phyloP scores from a whole-genome alignment of 2,888 invertebrate species.

The Bruchidius siliquastri region DNA sequence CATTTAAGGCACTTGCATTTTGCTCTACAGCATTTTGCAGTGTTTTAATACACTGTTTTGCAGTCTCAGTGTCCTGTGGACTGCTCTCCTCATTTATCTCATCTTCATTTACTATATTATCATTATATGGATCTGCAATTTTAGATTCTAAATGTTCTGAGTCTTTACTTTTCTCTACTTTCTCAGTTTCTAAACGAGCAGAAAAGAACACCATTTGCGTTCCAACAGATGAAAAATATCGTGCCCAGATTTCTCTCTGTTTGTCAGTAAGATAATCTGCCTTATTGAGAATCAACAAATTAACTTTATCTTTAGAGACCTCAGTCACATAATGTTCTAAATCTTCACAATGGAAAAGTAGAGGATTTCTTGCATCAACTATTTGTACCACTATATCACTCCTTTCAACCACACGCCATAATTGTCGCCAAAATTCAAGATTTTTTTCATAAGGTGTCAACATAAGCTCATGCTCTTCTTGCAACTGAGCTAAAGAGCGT shows the following conservation, averaged over 20 bases:
- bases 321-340: slow-evolving; percentile 75
- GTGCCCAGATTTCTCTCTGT: slow-evolving; percentile 80
- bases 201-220: slow-evolving; percentile 87
- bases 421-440: slow-evolving; percentile 94
- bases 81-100: slow-evolving; percentile 8
- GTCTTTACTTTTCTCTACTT: slow-evolving; percentile 8
- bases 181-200: slow-evolving; percentile 60
- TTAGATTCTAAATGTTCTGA: slow-evolving; percentile 9
- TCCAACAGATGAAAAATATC: slow-evolving; percentile 69
- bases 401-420: slow-evolving; percentile 98
- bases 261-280: slow-evolving; percentile 81
- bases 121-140: slow-evolving; percentile 30
- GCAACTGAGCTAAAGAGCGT: slow-evolving; percentile 70
- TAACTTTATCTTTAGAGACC: slow-evolving; percentile 64
- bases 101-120: slow-evolving; percentile 22
- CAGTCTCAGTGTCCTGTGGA: slow-evolving; percentile 15
- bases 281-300: slow-evolving; percentile 89
- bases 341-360: slow-evolving; percentile 82
- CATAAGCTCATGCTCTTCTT: slow-evolving; percentile 73
- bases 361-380: slow-evolving; percentile 93
- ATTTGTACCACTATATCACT: slow-evolving; percentile 92
- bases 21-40: slow-evolving; percentile 53
- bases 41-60: slow-evolving; percentile 52
- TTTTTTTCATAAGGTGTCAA: slow-evolving; percentile 98
- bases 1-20: slow-evolving; percentile 54